Base-by-base conservation (phyloP, 2,888 invertebrate species). In the Silvanus unidentatus region DNA sequence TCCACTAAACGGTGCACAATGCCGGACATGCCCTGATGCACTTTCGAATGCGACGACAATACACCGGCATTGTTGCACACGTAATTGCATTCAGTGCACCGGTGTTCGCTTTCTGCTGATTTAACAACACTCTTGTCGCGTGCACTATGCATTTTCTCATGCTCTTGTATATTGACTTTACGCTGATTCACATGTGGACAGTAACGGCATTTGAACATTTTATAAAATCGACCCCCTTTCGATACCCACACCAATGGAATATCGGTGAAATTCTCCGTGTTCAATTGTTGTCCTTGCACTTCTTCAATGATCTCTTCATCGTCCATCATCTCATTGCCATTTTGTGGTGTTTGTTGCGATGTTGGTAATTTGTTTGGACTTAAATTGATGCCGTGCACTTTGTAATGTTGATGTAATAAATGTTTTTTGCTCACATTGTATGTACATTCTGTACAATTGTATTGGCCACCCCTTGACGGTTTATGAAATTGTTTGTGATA, bases 401-500 rank as follows among this genome's bases (percentile, higher is more conserved):
- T 79, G 66, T 86, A 76, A 67, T 92, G 92, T 58, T 90, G 89
- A 63, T 86, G 86, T n/a, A 92, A 75, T 30, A 90, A 75, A 59
- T 90, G 86, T 51, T 84, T 75, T 63, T 86, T 86, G 43, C 84
- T 86, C 6, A 89, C 89, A 62, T 88, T 88, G 65, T 89, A 91
- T 53, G 84, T 84, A 68, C 92, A 93, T 56, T 82, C 76, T 14
- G 79, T 80, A 64, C 93, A 93, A 67, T 87, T 87, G 70, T 85
- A 87, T n/a, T 82, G 82, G 0, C 84, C 82, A 36, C 81, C 80
- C 42, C 82, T 77, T 4, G 32, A n/a, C 0, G 83, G 81, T 30
- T 83, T 76, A 64, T 93, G 93, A 65, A 91, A 86, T 63, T 90
- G 89, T 63, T 88, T 88, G 64, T 92, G 92, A 65, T 91, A 89